A percentile compares a stretch with the other conserved stretches of the same genome.
Evolutionary conservation across 2,113 vertebrate genomes (phyloP).

Genomic region (Paramisgurnus dabryanus): DNA sequence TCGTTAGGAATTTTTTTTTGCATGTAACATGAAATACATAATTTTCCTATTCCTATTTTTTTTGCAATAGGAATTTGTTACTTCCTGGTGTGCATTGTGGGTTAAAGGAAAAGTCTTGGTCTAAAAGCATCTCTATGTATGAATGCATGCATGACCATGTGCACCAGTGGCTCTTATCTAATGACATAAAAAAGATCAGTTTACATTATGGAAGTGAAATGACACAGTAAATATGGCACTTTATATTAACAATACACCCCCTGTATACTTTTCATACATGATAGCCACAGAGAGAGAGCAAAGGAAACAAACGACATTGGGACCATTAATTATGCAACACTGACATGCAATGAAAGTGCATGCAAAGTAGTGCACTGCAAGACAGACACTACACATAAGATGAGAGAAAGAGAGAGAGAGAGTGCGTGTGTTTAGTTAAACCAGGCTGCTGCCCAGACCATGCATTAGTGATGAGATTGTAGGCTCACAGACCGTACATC

Average conservation of each 20-base stretch:
- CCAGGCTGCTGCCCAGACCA: slow-evolving; percentile 72
- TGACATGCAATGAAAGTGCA: slow-evolving; percentile 70
- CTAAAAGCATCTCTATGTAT: background rate
- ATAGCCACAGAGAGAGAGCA: background rate
- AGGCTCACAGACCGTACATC: slow-evolving; percentile 61
- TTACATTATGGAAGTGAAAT: slow-evolving; percentile 6
- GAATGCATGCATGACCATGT: background rate
- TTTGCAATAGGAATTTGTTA: slow-evolving; percentile 6
- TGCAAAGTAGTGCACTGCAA: slow-evolving; percentile 41
- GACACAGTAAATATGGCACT: background rate
- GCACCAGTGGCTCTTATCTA: background rate
- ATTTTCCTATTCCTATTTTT: background rate
- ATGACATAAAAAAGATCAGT: background rate
- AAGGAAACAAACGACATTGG: slow-evolving; percentile 52
- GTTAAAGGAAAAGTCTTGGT: background rate
- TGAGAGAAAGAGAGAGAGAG: slow-evolving; percentile 66
- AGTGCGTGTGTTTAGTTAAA: slow-evolving; percentile 76
- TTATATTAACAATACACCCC: background rate
- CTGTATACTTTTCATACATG: background rate
- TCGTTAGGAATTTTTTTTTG: background rate
- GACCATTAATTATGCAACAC: slow-evolving; percentile 66
- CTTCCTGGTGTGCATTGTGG: background rate
- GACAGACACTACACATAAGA: slow-evolving; percentile 64
- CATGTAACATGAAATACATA: background rate
- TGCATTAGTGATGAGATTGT: slow-evolving; percentile 75